phyloP scores from a whole-genome alignment of 2,888 invertebrate genomes.

The Drosophila fulvimacula region DNA sequence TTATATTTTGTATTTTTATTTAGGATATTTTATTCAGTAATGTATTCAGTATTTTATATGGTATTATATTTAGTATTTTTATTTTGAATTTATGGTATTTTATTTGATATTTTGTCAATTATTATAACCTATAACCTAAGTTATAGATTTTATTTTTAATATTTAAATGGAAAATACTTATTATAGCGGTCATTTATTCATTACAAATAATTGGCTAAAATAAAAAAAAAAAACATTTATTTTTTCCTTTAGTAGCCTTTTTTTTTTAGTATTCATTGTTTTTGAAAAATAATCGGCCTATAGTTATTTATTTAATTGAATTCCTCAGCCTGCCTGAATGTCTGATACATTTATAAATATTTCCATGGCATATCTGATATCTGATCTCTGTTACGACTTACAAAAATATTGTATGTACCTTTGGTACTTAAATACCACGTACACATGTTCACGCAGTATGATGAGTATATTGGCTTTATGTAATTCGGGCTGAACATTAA shows the following conservation, averaged over 20 bases:
- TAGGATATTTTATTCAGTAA: neutral
- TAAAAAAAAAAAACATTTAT: too few relatives aligned
- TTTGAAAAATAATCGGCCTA: neutral
- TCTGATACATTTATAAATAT: neutral
- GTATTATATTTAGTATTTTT: neutral
- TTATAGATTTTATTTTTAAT: neutral
- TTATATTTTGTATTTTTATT: too few relatives aligned
- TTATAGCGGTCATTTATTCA: too few relatives aligned
- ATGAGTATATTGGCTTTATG: neutral
- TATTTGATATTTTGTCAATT: neutral
- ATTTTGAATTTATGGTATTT: neutral
- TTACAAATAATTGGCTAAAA: too few relatives aligned
- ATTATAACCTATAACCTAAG: too few relatives aligned
- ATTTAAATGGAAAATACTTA: neutral
- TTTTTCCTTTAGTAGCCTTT: too few relatives aligned
- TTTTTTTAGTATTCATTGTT: too few relatives aligned
- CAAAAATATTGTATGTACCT: neutral
- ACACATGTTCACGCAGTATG: neutral
- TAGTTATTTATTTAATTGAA: neutral
- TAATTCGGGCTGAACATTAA: neutral
- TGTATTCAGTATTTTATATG: too few relatives aligned
- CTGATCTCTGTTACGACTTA: constrained; percentile 3
- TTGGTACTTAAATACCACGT: neutral
- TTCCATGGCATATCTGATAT: neutral
- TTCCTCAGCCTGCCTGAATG: neutral